Percentiles rank a stretch among this genome's conserved stretches.
phyloP scores from a whole-genome alignment of 2,888 invertebrate species.

The Dicranocentrus wangi region DNA sequence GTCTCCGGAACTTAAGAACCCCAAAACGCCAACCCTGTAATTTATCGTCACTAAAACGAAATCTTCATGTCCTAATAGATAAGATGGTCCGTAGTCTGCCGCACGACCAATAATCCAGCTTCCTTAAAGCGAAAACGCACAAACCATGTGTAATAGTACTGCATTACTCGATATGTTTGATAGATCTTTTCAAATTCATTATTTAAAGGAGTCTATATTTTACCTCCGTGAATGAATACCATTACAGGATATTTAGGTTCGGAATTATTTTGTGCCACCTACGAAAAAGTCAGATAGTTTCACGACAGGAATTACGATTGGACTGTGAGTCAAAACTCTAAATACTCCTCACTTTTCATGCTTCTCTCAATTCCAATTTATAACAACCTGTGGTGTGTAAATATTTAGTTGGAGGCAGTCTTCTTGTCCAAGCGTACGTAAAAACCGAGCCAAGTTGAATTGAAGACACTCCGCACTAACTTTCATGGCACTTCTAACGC shows the following conservation, averaged over 20 bases:
- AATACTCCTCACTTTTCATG: no score
- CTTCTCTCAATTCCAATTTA: no score
- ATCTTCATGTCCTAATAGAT: conserved; percentile 46
- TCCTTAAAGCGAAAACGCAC: conserved; percentile 14
- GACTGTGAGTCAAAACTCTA: neutral
- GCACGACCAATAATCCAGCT: conserved; percentile 58
- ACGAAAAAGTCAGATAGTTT: neutral
- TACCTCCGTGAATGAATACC: conserved; percentile 65
- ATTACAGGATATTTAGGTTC: conserved; percentile 54
- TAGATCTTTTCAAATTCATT: neutral
- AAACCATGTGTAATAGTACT: no score
- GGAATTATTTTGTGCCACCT: neutral
- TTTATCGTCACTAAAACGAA: conserved; percentile 60
- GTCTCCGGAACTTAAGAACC: conserved; percentile 29
- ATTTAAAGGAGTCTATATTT: neutral
- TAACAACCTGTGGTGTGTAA: conserved; percentile 45
- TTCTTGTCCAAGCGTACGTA: conserved; percentile 46
- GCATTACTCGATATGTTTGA: no score
- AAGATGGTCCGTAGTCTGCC: conserved; percentile 43
- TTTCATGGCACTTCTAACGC: conserved; percentile 37
- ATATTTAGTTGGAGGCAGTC: conserved; percentile 58
- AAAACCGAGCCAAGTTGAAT: conserved; percentile 43
- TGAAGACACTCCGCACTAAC: conserved; percentile 35
- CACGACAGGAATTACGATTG: neutral
- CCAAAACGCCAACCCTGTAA: conserved; percentile 64